These are phyloP conservation scores for Patella pellucida DNA, from an alignment of 2,888 invertebrate species.

Conservation along the genomic window DNA sequence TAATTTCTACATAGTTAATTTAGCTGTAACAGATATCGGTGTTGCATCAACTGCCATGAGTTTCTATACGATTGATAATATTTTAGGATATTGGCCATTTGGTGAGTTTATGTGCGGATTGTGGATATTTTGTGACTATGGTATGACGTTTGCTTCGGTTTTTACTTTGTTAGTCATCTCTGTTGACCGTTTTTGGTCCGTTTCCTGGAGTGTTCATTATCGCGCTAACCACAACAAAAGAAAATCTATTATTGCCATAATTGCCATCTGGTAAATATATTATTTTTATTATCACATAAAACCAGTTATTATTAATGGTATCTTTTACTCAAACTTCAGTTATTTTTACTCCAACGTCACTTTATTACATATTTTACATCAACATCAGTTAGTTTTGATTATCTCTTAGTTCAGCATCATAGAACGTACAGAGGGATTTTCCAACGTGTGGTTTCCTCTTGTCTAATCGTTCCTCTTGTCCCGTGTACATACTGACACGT, in stretches of 20 bases:
- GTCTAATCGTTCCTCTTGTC: no score
- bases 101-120: slow-evolving; percentile 63
- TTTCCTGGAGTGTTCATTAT: slow-evolving; percentile 56
- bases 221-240: slow-evolving; percentile 48
- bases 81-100: slow-evolving; percentile 69
- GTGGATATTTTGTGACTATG: slow-evolving; percentile 70
- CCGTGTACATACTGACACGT: no score
- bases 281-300: not conserved
- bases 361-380: not conserved
- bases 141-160: slow-evolving; percentile 69
- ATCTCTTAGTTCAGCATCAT: no score
- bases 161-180: slow-evolving; percentile 68
- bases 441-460: no score
- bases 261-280: slow-evolving; percentile 50
- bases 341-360: no score
- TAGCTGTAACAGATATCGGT: slow-evolving; percentile 61
- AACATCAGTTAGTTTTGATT: no score
- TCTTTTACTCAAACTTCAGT: no score
- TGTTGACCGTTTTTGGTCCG: slow-evolving; percentile 61
- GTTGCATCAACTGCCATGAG: slow-evolving; percentile 67
- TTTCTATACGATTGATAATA: slow-evolving; percentile 62
- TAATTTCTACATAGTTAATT: slow-evolving; percentile 58
- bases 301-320: no score
- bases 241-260: slow-evolving; percentile 44
- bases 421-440: no score